Percentiles rank a stretch among this genome's conserved stretches.
phyloP scores from a whole-genome alignment of 2,113 vertebrate species.

The Apodemus sylvaticus region DNA sequence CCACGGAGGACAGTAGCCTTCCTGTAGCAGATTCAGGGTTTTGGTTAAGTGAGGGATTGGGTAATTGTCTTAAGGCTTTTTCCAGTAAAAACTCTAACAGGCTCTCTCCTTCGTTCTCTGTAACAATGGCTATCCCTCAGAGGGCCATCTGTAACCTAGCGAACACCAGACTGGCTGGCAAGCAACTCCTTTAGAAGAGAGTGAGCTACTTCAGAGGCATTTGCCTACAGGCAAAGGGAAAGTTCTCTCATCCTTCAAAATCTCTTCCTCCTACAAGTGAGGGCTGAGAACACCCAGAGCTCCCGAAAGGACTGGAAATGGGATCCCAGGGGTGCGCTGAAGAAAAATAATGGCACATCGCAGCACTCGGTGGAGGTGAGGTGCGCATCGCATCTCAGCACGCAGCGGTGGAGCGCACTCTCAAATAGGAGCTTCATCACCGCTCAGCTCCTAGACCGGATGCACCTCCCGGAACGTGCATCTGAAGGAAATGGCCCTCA shows the following conservation, averaged over 20 bases:
- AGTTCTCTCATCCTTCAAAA: conserved; percentile 45
- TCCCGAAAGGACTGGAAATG: conserved; percentile 32
- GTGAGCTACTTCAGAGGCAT: conserved; percentile 55
- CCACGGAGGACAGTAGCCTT: not conserved
- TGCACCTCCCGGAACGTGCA: conserved; percentile 37
- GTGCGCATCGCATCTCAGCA: not conserved
- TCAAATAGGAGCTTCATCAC: conserved; percentile 38
- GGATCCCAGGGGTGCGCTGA: not conserved
- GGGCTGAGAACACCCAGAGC: not conserved
- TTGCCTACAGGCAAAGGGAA: conserved; percentile 56
- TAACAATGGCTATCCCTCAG: not conserved
- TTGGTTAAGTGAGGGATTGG: not conserved
- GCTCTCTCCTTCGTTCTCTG: not conserved
- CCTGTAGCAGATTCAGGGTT: not conserved
- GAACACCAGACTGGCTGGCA: not conserved
- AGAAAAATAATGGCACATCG: not conserved
- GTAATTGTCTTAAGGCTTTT: not conserved
- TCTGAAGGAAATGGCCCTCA: conserved; percentile 81
- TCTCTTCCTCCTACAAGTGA: not conserved
- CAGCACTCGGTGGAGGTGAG: not conserved
- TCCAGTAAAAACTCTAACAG: not conserved
- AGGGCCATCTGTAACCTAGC: not conserved
- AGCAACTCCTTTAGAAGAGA: conserved; percentile 24
- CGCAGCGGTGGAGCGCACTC: not conserved
- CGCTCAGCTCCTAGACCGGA: conserved; percentile 62